A percentile compares a stretch with the other conserved stretches of the same genome.
These are phyloP conservation scores for Halictus quadricinctus DNA, from an alignment of 2,888 invertebrate genomes.

Conservation along the genomic window DNA sequence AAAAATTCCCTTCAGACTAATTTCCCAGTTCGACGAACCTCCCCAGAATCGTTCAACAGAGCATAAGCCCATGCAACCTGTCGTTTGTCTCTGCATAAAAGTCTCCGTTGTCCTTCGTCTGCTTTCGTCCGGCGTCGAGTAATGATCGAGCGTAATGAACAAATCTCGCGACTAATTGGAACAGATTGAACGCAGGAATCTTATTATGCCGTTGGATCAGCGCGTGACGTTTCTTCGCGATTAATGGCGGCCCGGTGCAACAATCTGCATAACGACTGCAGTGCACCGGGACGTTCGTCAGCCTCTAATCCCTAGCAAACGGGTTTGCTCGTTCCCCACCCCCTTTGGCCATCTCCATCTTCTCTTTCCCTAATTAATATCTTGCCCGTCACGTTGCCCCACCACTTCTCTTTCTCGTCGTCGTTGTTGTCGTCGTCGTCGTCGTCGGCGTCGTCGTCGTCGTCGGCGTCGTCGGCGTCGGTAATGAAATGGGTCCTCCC, in stretches of 20 bases:
- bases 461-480: constrained; percentile 36
- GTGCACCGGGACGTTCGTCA: constrained; percentile 23
- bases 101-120: not conserved
- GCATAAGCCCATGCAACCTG: not conserved
- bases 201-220: constrained; percentile 27
- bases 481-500: constrained; percentile 28
- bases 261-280: constrained; percentile 63
- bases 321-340: constrained; percentile 12
- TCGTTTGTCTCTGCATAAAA: not conserved
- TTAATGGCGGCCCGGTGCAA: constrained; percentile 57
- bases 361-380: constrained; percentile 56
- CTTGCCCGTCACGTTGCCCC: constrained; percentile 38
- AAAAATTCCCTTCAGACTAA: not conserved
- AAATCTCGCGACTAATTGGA: constrained; percentile 61
- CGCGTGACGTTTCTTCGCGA: constrained; percentile 52
- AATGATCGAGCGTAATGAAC: constrained; percentile 58
- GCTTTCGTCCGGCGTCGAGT: constrained; percentile 50
- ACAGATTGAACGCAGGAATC: constrained; percentile 55
- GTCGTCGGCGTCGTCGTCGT: constrained; percentile 14
- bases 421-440: not conserved
- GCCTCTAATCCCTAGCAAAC: constrained; percentile 50
- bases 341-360: not conserved
- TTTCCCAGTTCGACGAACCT: not conserved
- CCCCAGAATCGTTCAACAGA: not conserved
- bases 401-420: constrained; percentile 16